phyloP scores from a whole-genome alignment of 2,113 vertebrate genomes.

The Protobothrops flavoviridis region DNA sequence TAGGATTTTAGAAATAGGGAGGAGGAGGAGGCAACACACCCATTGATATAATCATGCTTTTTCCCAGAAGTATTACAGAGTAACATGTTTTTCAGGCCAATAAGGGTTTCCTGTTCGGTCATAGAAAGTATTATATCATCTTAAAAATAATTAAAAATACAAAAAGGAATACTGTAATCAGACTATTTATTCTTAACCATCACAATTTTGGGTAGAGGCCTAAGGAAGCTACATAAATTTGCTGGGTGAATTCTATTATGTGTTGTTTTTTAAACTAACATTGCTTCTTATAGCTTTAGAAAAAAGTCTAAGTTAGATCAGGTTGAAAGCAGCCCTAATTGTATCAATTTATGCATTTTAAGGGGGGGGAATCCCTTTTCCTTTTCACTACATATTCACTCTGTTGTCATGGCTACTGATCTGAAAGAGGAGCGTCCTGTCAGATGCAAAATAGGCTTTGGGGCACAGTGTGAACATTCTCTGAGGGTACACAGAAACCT shows the following conservation, averaged over 20 bases:
- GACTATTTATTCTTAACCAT: not conserved
- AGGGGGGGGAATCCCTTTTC: not conserved
- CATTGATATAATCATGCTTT: not conserved
- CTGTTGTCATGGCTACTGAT: conserved; percentile 44
- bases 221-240: not conserved
- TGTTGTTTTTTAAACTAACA: not conserved
- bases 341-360: not conserved
- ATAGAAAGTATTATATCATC: not conserved
- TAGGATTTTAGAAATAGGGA: not conserved
- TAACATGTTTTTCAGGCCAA: not conserved
- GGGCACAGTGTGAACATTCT: conserved; percentile 7
- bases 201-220: not conserved
- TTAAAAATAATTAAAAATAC: not conserved
- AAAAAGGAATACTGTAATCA: not conserved
- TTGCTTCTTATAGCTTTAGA: conserved; percentile 1
- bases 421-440: conserved; percentile 26
- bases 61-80: not conserved
- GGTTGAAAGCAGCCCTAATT: not conserved
- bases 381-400: not conserved
- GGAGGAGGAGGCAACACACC: not conserved
- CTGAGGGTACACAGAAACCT: conserved; percentile 30
- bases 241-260: not conserved
- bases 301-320: not conserved
- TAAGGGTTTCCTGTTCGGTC: not conserved
- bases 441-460: conserved; percentile 43